Base-by-base conservation (phyloP, 2,888 invertebrate species). In the Diarsia mendica region DNA sequence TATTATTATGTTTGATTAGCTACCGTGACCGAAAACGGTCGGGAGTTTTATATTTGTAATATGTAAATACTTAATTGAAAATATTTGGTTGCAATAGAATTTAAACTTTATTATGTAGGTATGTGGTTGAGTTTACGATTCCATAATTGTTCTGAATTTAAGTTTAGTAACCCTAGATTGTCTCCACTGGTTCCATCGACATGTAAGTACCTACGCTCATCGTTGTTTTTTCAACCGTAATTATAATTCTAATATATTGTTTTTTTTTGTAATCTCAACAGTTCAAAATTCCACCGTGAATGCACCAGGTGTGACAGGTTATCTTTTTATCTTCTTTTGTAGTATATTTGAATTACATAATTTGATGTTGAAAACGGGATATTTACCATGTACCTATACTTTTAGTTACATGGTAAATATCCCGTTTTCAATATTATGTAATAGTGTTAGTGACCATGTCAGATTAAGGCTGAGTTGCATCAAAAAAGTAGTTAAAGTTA, bases 281-380 rank as follows among this genome's bases (percentile, higher is more conserved):
- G 87, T 69, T 87, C 87, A 55, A 71, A 70, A 64, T 87, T 76
- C 63, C 87, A 87, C 67, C 85, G 74, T 15, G 74, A 70, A 13
- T 89, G 89, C 82, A 67, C 71, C 49, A 60, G 75, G 65, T 75
- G 78, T 79, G 66, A 81, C 1, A 89, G 89, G 89, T 88, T 85
- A 82, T 71, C 66, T 72, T 70, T 73, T 75, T 72, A 39, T 44
- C 8, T 63, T 77, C 64, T 58, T 73, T 79, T 72, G 53, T 67
- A 78, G 46, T 75, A 51, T 13, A 39, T 67, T 76, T 67, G 28
- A 60, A 6, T 53, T 65, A 39, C 33, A 44, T 44, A 44, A n/a
- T 28, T 49, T 70, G 9, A 28, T 28, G 2, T 28, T 28, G 28
- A 28, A 28, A 28, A 28, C 28, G 28, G 28, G 28, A 28, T 28